These are phyloP conservation scores for Nephrotoma appendiculata DNA, from an alignment of 2,888 invertebrate species.

Conservation along the genomic window DNA sequence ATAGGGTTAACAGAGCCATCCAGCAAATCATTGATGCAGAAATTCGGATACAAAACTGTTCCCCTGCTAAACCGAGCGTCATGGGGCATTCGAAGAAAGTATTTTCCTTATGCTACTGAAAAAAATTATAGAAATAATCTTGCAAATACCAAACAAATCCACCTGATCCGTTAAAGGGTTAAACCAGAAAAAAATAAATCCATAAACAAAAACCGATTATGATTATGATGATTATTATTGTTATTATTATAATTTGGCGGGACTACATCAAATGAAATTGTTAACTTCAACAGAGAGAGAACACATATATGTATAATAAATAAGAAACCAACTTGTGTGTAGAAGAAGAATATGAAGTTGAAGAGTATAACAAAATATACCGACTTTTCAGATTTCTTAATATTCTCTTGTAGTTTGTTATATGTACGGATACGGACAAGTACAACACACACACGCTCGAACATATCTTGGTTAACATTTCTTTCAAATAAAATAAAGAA, in stretches of 20 bases:
- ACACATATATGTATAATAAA: background rate
- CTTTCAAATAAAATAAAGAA: background rate
- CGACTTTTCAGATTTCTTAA: background rate
- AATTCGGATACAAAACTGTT: no score
- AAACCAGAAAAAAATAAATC: background rate
- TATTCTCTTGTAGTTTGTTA: background rate
- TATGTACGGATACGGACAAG: background rate
- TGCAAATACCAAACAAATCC: background rate
- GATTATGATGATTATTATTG: background rate
- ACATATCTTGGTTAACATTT: background rate
- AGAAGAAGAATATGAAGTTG: background rate
- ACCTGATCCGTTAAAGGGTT: background rate
- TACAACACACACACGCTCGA: background rate
- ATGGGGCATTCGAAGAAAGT: no score
- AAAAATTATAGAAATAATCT: no score
- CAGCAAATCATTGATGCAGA: no score
- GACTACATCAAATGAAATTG: background rate
- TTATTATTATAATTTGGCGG: constrained; percentile 2
- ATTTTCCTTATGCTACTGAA: no score
- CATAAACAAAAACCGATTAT: background rate
- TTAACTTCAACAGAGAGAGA: background rate
- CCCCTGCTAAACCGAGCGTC: no score
- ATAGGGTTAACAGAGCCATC: no score
- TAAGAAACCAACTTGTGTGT: background rate
- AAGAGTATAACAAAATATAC: background rate